A percentile compares a stretch with the other conserved stretches of the same genome.
These are phyloP conservation scores for Rosalia funebris DNA, from an alignment of 2,888 invertebrate species.

Conservation along the genomic window DNA sequence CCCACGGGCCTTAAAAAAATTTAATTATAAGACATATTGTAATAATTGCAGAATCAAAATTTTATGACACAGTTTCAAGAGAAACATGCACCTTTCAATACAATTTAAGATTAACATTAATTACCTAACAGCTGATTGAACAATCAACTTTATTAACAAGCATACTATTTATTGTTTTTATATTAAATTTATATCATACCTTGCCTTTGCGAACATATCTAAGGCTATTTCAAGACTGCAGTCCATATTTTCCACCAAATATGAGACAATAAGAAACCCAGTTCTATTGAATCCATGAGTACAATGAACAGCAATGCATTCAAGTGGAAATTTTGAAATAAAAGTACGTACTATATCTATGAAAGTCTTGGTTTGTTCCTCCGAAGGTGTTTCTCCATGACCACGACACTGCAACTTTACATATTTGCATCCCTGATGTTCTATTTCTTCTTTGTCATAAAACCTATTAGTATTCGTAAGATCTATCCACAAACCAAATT, in stretches of 20 bases:
- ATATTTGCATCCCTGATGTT: constrained; percentile 81
- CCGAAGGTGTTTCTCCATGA: constrained; percentile 91
- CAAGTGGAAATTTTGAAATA: constrained; percentile 80
- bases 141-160: no score
- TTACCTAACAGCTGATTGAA: no score
- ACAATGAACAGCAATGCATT: constrained; percentile 87
- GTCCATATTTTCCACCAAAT: constrained; percentile 85
- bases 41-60: no score
- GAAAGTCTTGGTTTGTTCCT: constrained; percentile 86
- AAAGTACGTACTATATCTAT: constrained; percentile 83
- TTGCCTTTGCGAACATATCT: constrained; percentile 76
- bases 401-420: constrained; percentile 90
- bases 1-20: constrained; percentile 81
- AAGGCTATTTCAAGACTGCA: constrained; percentile 88
- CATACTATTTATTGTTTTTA: no score
- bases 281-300: constrained; percentile 99
- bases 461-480: constrained; percentile 95
- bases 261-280: constrained; percentile 93
- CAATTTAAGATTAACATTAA: no score
- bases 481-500: constrained; percentile 95
- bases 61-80: no score
- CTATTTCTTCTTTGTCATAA: constrained; percentile 86
- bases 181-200: no score
- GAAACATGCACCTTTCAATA: no score
- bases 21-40: not conserved